These are phyloP conservation scores for Laterallus jamaicensis DNA, from an alignment of 2,113 vertebrate species.

Conservation along the genomic window DNA sequence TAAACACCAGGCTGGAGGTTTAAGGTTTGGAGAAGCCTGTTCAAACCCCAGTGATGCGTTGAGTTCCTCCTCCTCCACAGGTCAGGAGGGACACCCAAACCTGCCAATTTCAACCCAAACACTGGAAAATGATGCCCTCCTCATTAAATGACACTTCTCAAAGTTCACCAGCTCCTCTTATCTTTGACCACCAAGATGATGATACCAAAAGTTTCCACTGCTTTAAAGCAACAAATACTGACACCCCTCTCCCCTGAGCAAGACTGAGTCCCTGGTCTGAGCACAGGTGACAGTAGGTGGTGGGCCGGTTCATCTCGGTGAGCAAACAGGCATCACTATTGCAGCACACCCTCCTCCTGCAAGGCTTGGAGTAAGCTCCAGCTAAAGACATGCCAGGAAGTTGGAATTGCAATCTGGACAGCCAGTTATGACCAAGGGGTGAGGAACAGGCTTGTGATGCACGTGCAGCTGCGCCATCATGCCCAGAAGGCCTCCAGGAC, in stretches of 20 bases:
- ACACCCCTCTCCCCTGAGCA: neutral
- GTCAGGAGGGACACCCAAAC: neutral
- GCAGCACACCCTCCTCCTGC: neutral
- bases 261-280: neutral
- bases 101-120: neutral
- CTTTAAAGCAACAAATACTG: neutral
- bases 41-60: neutral
- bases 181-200: neutral
- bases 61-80: neutral
- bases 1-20: neutral
- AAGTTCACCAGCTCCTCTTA: neutral
- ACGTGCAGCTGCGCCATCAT: fast-evolving
- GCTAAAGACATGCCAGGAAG: neutral
- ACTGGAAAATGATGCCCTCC: neutral
- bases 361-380: neutral
- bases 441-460: neutral
- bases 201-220: neutral
- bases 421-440: neutral
- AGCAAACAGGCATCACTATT: neutral
- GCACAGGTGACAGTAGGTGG: neutral
- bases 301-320: neutral
- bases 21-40: neutral
- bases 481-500: neutral
- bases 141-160: neutral
- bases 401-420: fast-evolving